Conservation (phyloP, 2,797 vertebrate species). For the Phoeniculus purpureus region DNA sequence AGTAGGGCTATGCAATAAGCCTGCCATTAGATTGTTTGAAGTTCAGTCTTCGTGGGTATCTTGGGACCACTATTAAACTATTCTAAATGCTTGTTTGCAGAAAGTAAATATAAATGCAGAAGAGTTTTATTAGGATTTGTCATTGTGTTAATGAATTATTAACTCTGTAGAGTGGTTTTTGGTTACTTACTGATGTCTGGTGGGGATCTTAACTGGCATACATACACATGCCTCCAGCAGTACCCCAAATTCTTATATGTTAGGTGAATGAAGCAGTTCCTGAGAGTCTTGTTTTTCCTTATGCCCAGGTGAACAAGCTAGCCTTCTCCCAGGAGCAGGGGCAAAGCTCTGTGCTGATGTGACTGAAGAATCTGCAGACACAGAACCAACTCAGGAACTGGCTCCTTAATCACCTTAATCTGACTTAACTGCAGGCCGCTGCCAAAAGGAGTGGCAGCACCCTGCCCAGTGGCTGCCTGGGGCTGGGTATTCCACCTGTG, state of each 20-base stretch:
- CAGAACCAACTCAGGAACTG: background rate
- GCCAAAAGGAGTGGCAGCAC: conserved; percentile 19
- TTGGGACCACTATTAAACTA: background rate
- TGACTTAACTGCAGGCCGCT: conserved; percentile 28
- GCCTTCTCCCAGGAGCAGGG: background rate
- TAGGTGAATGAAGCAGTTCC: background rate
- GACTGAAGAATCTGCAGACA: conserved; percentile 7
- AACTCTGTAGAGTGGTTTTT: background rate
- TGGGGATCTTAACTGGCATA: background rate
- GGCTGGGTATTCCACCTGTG: conserved; percentile 1
- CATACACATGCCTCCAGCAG: background rate
- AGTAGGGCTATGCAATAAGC: background rate
- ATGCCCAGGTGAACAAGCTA: fast-evolving
- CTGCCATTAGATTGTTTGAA: background rate
- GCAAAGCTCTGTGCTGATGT: background rate
- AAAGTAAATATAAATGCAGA: background rate
- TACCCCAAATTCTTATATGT: background rate
- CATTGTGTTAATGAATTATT: background rate
- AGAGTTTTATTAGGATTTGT: background rate
- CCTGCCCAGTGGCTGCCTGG: background rate
- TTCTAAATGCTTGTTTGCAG: background rate
- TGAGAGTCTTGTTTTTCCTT: background rate
- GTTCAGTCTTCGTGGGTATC: background rate
- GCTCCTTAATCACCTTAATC: conserved; percentile 47
- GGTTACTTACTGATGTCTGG: background rate